These are phyloP conservation scores for Lithophane socia DNA, from an alignment of 2,888 invertebrate genomes.

Conservation along the genomic window DNA sequence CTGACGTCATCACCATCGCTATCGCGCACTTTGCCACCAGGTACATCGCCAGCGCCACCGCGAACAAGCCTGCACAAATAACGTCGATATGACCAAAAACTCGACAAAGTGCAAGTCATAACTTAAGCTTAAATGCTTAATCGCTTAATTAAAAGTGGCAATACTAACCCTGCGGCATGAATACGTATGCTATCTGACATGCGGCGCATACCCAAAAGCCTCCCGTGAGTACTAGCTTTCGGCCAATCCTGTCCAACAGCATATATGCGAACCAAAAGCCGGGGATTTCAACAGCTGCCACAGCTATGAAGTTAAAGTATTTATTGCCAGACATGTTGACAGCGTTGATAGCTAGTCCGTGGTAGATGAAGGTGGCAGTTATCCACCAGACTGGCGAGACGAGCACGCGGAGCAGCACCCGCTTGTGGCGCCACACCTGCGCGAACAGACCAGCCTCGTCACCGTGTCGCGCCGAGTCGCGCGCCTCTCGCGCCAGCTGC, in stretches of 20 bases:
- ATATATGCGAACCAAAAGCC: constrained; percentile 91
- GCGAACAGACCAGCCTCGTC: constrained; percentile 78
- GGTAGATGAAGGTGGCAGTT: constrained; percentile 91
- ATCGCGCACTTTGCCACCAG: constrained; percentile 91
- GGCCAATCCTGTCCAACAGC: constrained; percentile 90
- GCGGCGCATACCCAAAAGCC: constrained; percentile 90
- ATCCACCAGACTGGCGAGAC: constrained; percentile 84
- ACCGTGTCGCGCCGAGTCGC: constrained; percentile 5
- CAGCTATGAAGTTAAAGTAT: constrained; percentile 91
- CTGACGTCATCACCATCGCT: constrained; percentile 89
- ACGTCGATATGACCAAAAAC: neutral
- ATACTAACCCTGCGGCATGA: constrained; percentile 85
- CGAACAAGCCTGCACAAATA: constrained; percentile 57
- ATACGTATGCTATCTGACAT: constrained; percentile 90
- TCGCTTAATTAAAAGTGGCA: too few relatives aligned
- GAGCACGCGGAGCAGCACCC: constrained; percentile 2
- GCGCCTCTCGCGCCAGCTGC: constrained; percentile 61
- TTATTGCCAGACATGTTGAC: constrained; percentile 91
- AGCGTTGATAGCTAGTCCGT: constrained; percentile 91
- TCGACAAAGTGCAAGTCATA: too few relatives aligned
- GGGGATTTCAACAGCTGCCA: constrained; percentile 92
- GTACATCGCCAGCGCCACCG: constrained; percentile 83
- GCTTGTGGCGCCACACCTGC: constrained; percentile 75
- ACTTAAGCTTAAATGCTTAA: neutral
- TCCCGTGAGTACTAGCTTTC: constrained; percentile 89